phyloP scores from a whole-genome alignment of 2,888 invertebrate genomes.

The Eupithecia insigniata region DNA sequence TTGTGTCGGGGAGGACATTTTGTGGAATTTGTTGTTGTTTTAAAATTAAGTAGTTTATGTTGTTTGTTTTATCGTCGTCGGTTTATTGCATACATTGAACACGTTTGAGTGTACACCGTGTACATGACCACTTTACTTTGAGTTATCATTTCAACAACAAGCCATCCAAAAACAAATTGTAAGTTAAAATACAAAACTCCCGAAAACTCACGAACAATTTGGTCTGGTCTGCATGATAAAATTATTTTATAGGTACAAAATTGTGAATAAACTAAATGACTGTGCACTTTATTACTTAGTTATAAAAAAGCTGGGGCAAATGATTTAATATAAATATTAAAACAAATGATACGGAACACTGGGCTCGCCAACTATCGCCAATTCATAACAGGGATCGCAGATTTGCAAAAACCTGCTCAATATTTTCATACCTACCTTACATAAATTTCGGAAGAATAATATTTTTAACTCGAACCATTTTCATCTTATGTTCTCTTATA shows the following conservation, averaged over 20 bases:
- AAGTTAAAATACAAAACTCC: not conserved
- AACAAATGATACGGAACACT: not conserved
- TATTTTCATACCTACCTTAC: not conserved
- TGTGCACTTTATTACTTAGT: not conserved
- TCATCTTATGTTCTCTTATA: not conserved
- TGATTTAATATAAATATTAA: not conserved
- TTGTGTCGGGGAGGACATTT: conserved; percentile 20
- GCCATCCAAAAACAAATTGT: not conserved
- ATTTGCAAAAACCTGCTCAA: not conserved
- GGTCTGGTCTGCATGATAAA: not conserved
- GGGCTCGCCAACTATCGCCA: not conserved
- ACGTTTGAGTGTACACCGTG: not conserved
- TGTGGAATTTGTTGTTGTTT: not conserved
- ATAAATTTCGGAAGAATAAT: not conserved
- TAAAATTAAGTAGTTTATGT: no score
- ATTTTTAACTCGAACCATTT: not conserved
- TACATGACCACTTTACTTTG: not conserved
- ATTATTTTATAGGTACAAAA: not conserved
- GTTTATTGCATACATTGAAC: not conserved
- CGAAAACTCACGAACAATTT: not conserved
- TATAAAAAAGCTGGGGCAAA: not conserved
- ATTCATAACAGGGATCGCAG: not conserved
- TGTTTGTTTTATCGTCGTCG: not conserved
- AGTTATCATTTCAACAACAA: not conserved
- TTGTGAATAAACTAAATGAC: not conserved